Conservation (phyloP, 2,113 vertebrate species). For the Podiceps cristatus region DNA sequence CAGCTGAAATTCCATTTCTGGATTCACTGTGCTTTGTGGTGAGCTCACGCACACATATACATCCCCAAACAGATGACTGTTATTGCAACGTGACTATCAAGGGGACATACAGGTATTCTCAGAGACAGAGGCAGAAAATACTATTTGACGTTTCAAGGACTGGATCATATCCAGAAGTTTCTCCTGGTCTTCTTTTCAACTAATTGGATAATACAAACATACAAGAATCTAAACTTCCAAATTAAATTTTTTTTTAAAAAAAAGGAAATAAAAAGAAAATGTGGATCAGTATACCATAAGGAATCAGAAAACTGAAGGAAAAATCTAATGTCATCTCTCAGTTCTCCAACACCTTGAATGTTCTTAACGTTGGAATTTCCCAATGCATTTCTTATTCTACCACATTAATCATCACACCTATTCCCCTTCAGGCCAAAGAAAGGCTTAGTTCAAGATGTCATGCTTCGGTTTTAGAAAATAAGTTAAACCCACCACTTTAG, state of each 20-base stretch:
- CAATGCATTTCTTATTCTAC: background rate
- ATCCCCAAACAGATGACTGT: background rate
- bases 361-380: background rate
- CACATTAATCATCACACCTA: background rate
- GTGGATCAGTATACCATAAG: background rate
- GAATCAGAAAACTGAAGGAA: background rate
- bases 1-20: background rate
- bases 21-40: background rate
- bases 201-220: background rate
- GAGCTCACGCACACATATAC: background rate
- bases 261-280: background rate
- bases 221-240: background rate
- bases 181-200: background rate
- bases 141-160: background rate
- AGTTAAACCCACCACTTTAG: background rate
- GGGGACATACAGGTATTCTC: background rate
- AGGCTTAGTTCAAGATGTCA: background rate
- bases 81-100: background rate
- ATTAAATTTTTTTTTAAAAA: background rate
- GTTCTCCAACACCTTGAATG: background rate
- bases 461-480: background rate
- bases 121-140: background rate
- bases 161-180: background rate
- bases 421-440: background rate
- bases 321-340: background rate